These are phyloP conservation scores for Paracanthobrama guichenoti DNA, from an alignment of 2,113 vertebrate species.

Conservation along the genomic window DNA sequence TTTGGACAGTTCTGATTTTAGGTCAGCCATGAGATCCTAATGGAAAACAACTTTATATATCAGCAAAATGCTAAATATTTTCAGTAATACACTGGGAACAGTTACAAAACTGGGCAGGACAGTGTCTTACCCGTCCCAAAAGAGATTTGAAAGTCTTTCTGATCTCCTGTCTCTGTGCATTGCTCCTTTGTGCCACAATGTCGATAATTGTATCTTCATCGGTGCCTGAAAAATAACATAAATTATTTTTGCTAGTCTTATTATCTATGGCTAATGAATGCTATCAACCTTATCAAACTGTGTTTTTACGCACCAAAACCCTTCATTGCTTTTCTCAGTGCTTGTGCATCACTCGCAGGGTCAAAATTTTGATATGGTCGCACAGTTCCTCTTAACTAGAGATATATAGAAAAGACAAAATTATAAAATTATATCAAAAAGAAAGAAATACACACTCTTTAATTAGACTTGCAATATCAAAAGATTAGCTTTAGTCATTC, in stretches of 20 bases:
- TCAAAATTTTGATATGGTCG: constrained; percentile 73
- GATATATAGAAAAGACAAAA: constrained; percentile 1
- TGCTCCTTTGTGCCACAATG: constrained; percentile 85
- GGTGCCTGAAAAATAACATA: constrained; percentile 76
- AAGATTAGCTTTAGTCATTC: no score
- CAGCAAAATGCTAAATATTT: neutral
- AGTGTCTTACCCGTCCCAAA: constrained; percentile 84
- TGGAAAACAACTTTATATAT: neutral
- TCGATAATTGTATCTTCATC: constrained; percentile 90
- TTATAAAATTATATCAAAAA: neutral
- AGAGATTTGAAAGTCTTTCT: constrained; percentile 90
- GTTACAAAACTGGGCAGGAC: neutral
- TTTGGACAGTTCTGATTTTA: constrained; percentile 93
- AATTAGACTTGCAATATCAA: neutral
- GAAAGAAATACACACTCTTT: neutral
- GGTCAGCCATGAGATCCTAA: constrained; percentile 92
- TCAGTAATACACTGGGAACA: neutral
- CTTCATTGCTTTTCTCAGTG: constrained; percentile 96
- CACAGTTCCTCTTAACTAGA: constrained; percentile 85
- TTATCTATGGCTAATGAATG: neutral
- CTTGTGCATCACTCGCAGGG: constrained; percentile 85
- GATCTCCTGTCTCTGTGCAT: constrained; percentile 90
- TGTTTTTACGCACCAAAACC: constrained; percentile 81
- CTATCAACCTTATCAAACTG: neutral
- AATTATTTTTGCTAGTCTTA: neutral